Percentiles rank a stretch among this genome's conserved stretches.
Conservation (phyloP, 2,113 vertebrate species). For the Pterocles burchelli region DNA sequence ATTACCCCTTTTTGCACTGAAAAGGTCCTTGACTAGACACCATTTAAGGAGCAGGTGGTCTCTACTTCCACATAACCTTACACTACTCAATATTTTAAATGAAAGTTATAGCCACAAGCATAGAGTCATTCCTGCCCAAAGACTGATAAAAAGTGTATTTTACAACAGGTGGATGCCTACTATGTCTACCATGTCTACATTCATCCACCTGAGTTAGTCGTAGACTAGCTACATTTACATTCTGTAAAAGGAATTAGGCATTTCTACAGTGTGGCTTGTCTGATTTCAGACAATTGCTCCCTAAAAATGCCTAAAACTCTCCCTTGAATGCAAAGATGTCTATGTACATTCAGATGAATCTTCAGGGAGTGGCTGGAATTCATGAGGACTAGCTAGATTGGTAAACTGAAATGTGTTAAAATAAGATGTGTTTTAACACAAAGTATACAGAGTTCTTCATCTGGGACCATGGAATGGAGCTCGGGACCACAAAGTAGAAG, state of each 20-base stretch:
- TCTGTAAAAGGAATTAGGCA: not conserved
- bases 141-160: not conserved
- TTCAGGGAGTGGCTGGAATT: not conserved
- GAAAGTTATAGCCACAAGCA: not conserved
- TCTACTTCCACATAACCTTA: not conserved
- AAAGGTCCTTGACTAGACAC: not conserved
- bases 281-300: not conserved
- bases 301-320: not conserved
- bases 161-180: not conserved
- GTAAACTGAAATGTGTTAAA: not conserved
- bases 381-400: not conserved
- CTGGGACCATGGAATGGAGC: not conserved
- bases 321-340: not conserved
- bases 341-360: not conserved
- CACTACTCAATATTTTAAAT: not conserved
- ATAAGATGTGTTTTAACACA: not conserved
- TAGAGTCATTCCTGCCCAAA: not conserved
- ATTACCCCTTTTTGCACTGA: not conserved
- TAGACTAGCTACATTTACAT: not conserved
- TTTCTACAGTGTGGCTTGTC: not conserved
- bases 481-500: not conserved
- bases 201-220: not conserved
- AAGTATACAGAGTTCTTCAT: not conserved
- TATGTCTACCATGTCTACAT: not conserved
- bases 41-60: not conserved